phyloP scores from a whole-genome alignment of 2,888 invertebrate genomes.

The Lycia hirtaria region DNA sequence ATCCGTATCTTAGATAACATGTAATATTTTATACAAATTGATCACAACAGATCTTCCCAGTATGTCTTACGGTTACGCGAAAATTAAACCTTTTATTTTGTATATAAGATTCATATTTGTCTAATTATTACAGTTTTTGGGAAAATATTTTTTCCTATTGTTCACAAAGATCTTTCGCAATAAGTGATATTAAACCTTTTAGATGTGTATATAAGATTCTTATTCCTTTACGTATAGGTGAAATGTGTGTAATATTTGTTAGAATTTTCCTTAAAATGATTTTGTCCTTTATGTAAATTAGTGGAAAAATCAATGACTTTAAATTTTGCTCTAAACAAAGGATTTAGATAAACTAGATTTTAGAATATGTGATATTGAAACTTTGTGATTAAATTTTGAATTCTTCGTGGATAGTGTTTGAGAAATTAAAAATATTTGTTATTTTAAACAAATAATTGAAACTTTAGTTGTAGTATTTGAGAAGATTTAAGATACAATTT shows the following conservation, averaged over 20 bases:
- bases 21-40: slow-evolving; percentile 39
- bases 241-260: not conserved
- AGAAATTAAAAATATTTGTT: not conserved
- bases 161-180: no score
- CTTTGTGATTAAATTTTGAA: not conserved
- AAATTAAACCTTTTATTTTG: slow-evolving; percentile 9
- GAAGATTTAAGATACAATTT: not conserved
- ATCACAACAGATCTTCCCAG: slow-evolving; percentile 19
- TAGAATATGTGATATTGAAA: not conserved
- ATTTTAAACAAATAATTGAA: not conserved
- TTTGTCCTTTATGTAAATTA: not conserved
- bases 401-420: not conserved
- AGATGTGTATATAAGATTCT: not conserved
- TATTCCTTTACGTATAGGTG: not conserved
- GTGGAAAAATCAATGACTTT: not conserved
- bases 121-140: not conserved
- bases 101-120: not conserved
- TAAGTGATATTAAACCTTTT: not conserved
- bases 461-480: not conserved
- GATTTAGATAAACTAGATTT: not conserved
- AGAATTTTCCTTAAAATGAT: not conserved
- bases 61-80: not conserved
- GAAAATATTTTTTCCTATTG: not conserved
- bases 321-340: slow-evolving; percentile 1
- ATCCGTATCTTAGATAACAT: slow-evolving; percentile 44